phyloP scores from a whole-genome alignment of 2,888 invertebrate genomes.

The Syrphus vitripennis region DNA sequence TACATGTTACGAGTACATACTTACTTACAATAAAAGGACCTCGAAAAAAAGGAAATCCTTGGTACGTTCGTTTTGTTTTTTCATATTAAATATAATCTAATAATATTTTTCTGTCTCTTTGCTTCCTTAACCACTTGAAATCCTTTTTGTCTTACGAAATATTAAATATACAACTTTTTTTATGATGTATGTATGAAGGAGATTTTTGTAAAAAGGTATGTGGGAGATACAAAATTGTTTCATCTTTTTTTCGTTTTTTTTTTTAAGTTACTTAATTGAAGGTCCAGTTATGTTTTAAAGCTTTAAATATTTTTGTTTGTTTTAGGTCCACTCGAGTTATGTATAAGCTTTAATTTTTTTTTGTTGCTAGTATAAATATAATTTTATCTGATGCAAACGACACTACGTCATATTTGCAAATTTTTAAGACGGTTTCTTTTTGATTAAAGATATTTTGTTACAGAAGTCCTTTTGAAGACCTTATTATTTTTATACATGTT shows the following conservation, averaged over 20 bases:
- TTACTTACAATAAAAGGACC: constrained; percentile 51
- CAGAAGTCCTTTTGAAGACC: neutral
- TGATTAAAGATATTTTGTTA: neutral
- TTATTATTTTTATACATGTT: constrained; percentile 76
- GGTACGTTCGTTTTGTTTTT: neutral
- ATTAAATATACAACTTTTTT: constrained; percentile 24
- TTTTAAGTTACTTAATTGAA: constrained; percentile 34
- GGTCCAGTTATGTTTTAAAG: constrained; percentile 58
- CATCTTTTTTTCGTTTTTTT: neutral
- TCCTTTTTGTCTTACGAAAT: neutral
- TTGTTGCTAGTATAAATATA: neutral
- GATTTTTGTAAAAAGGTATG: constrained; percentile 40
- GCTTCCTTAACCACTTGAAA: neutral
- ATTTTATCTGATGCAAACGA: neutral
- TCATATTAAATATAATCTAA: constrained; percentile 35
- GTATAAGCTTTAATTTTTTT: neutral
- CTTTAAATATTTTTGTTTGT: constrained; percentile 32
- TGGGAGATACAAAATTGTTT: constrained; percentile 55
- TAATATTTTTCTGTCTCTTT: constrained; percentile 27
- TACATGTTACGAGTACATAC: neutral
- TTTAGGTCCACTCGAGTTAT: constrained; percentile 58
- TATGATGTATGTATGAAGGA: constrained; percentile 25
- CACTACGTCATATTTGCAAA: neutral
- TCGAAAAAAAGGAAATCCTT: constrained; percentile 65
- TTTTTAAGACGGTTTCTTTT: constrained; percentile 24